Evolutionary conservation across 2,888 invertebrate genomes (phyloP).

Genomic region (Strigamia maritima): DNA sequence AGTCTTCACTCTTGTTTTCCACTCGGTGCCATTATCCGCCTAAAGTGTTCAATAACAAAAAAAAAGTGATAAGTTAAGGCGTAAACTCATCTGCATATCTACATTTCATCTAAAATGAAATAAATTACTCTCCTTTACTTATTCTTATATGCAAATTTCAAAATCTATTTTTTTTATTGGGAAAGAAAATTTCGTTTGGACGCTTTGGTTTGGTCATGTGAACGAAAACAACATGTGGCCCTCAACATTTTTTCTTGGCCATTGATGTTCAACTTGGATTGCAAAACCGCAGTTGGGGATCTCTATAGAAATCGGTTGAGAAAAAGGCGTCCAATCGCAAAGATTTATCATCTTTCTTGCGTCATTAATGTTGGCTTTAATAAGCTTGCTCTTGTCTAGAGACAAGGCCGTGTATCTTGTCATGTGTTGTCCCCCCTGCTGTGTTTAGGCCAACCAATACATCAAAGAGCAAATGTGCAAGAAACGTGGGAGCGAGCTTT

Average conservation of each 20-base stretch:
- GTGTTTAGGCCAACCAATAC: constrained; percentile 23
- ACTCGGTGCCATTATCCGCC: constrained; percentile 2
- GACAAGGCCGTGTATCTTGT: constrained; percentile 20
- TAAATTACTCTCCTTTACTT: not conserved
- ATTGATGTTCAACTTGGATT: constrained; percentile 2
- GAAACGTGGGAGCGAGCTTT: constrained; percentile 16
- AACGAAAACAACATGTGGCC: not conserved
- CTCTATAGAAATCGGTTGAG: not conserved
- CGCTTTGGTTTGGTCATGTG: not conserved
- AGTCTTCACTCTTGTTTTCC: constrained; percentile 24
- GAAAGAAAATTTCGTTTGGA: no score
- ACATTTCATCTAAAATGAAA: not conserved
- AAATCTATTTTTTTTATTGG: not conserved
- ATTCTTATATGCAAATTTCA: not conserved
- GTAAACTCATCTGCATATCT: constrained; percentile 19
- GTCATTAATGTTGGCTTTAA: constrained; percentile 25
- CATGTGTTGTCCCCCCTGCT: constrained; percentile 11
- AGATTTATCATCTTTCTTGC: constrained; percentile 12
- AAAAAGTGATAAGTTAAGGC: constrained; percentile 1
- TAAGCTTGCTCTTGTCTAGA: constrained; percentile 21
- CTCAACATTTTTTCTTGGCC: not conserved
- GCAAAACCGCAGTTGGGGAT: constrained; percentile 18
- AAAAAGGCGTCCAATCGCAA: constrained; percentile 12
- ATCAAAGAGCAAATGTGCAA: constrained; percentile 22
- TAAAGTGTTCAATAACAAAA: not conserved